Evolutionary conservation across 2,797 vertebrate genomes (phyloP), one percentile per base, ranked within the genome.

Genomic region (Synanceia verrucosa): DNA sequence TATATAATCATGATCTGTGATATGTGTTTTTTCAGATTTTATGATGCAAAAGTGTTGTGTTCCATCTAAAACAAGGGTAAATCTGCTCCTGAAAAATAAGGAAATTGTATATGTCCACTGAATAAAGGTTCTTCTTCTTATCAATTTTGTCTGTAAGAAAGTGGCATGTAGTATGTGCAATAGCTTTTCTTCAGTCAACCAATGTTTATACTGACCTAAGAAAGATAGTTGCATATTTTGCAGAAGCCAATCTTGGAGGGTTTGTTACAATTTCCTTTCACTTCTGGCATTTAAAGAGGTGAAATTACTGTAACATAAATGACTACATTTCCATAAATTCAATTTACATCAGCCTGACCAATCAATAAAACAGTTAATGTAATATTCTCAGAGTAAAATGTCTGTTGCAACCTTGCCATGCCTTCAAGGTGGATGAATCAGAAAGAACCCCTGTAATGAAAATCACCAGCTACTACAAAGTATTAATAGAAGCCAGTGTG

Each of bases 361-460:
- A 57, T 74, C 68, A 57, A 33, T 77, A 53, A 58, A 73, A 63
- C 71, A 60, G 34, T 60, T 57, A 37, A 67, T 1, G 3, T 28
- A 55, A 47, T 66, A 55, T 65, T 57, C 28, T 53, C 4, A 9
- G 21, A 6, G 44, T 59, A 14, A 56, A 57, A 72, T 0, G 24
- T 56, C 47, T 58, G 19, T 47, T 57, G 34, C 41, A 68, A 70
- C 70, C 78, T 78, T 74, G 62, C 58, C 5, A 7, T 44, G 58
- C 34, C 53, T 68, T 63, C 31, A 63, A 71, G 68, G 61, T 44
- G 33, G 51, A 79, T 69, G 62, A 81, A 81, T 77, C 19, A 66
- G 51, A 65, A 18, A 67, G 31, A 58, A 24, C n/a, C 28, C 24
- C 34, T 18, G 53, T 28, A 55, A 70, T 46, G 21, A 61, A 68